phyloP scores from a whole-genome alignment of 30 jellyfish, hydroid and myxozoan species.

The Turritopsis dohrnii region DNA sequence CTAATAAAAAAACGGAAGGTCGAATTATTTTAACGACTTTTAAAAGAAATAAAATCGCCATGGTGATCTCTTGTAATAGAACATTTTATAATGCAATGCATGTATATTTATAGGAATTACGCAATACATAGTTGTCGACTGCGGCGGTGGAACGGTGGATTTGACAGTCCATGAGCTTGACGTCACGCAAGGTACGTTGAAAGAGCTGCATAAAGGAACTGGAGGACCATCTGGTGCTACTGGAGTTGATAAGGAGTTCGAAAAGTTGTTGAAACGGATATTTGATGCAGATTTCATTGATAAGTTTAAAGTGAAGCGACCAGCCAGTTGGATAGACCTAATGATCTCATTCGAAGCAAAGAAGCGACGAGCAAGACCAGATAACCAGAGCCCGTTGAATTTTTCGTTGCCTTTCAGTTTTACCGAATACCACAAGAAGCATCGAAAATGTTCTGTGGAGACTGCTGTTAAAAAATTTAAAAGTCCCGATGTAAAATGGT shows the following conservation, averaged over 20 bases:
- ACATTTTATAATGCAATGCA: neutral
- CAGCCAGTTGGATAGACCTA: slow-evolving; percentile 96
- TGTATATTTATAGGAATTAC: slow-evolving; percentile 52
- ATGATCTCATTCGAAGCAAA: slow-evolving; percentile 90
- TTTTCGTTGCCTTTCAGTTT: slow-evolving; percentile 86
- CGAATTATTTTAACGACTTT: neutral
- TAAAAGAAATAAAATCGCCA: neutral
- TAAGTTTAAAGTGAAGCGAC: slow-evolving; percentile 79
- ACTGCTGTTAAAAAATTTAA: slow-evolving; percentile 76
- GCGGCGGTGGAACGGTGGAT: slow-evolving; percentile 99
- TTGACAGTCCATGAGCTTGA: slow-evolving; percentile 95
- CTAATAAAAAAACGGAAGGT: neutral
- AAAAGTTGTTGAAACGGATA: slow-evolving; percentile 63
- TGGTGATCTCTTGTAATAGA: neutral
- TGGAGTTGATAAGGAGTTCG: slow-evolving; percentile 86
- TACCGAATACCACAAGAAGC: slow-evolving; percentile 80
- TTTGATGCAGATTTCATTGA: slow-evolving; percentile 90
- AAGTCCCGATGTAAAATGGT: slow-evolving; percentile 91
- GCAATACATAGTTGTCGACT: slow-evolving; percentile 90
- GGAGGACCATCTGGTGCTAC: slow-evolving; percentile 99
- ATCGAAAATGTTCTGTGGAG: slow-evolving; percentile 68
- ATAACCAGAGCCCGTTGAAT: slow-evolving; percentile 68
- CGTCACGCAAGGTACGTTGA: slow-evolving; percentile 67
- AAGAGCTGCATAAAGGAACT: slow-evolving; percentile 89
- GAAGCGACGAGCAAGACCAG: slow-evolving; percentile 96